Conservation (phyloP, 2,113 vertebrate genomes). For the Octodon degus region DNA sequence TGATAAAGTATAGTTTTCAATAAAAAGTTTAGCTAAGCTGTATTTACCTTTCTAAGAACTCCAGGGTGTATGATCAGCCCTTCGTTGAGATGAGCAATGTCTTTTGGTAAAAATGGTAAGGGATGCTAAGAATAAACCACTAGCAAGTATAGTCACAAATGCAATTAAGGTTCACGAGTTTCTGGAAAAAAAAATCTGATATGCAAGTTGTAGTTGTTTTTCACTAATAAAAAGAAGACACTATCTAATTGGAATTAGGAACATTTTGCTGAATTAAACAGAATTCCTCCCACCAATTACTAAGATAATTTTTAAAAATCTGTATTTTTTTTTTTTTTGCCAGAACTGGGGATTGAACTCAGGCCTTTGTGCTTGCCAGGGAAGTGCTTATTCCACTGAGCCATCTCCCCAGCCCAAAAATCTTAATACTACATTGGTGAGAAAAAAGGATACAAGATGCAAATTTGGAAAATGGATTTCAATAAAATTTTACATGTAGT, state of each 20-base stretch:
- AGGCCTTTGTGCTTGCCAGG: too few species aligned
- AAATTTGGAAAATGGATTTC: slow-evolving; percentile 78
- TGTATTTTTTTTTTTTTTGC: too few species aligned
- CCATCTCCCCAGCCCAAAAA: slow-evolving; percentile 25
- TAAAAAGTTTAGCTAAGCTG: neutral
- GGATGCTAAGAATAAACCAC: slow-evolving; percentile 60
- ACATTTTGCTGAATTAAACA: slow-evolving; percentile 59
- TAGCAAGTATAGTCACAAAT: slow-evolving; percentile 84
- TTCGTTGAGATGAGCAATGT: neutral
- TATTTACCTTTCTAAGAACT: neutral
- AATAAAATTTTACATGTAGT: slow-evolving; percentile 78
- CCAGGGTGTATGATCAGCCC: neutral
- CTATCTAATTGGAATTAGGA: slow-evolving; percentile 57
- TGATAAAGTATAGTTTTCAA: slow-evolving; percentile 18
- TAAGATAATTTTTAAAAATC: slow-evolving; percentile 69
- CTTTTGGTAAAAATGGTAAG: neutral
- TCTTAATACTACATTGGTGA: slow-evolving; percentile 64
- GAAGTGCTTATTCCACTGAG: too few species aligned
- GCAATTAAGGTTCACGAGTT: slow-evolving; percentile 73
- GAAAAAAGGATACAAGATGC: slow-evolving; percentile 75
- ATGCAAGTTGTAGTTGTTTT: slow-evolving; percentile 70
- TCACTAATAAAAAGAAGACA: slow-evolving; percentile 69
- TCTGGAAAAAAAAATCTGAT: slow-evolving; percentile 24
- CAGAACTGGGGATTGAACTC: too few species aligned
- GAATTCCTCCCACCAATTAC: slow-evolving; percentile 43